A percentile compares a stretch with the other conserved stretches of the same genome.
phyloP scores from a whole-genome alignment of 2,113 vertebrate genomes.

The Euleptes europaea region DNA sequence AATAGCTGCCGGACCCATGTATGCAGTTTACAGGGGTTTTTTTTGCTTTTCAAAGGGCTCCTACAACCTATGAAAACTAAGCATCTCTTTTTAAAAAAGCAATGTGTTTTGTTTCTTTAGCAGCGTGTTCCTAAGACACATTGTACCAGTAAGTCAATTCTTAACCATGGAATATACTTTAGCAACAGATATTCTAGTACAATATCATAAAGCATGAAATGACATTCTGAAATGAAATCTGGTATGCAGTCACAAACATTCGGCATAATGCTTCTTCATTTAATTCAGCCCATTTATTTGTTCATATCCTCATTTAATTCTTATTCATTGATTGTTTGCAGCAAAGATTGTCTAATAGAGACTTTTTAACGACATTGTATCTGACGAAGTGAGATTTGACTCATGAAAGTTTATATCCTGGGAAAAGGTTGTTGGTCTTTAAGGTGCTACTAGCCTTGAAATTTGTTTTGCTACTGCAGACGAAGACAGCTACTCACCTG shows the following conservation, averaged over 20 bases:
- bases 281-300: background rate
- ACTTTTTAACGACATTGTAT: background rate
- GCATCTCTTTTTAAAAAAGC: background rate
- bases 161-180: background rate
- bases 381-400: background rate
- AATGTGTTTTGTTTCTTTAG: background rate
- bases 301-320: background rate
- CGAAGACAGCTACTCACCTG: no score
- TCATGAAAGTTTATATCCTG: background rate
- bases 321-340: background rate
- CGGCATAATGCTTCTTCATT: background rate
- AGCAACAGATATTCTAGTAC: background rate
- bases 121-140: background rate
- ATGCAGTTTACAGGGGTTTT: fast-evolving
- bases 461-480: no score
- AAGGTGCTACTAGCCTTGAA: background rate
- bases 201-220: background rate
- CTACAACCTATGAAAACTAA: background rate
- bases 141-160: background rate
- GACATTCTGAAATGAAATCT: background rate
- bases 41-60: background rate
- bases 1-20: background rate
- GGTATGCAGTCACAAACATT: background rate
- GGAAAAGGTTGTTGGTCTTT: background rate
- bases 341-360: background rate